A percentile compares a stretch with the other conserved stretches of the same genome.
phyloP scores from a whole-genome alignment of 2,797 vertebrate species.

The Garrulus glandarius region DNA sequence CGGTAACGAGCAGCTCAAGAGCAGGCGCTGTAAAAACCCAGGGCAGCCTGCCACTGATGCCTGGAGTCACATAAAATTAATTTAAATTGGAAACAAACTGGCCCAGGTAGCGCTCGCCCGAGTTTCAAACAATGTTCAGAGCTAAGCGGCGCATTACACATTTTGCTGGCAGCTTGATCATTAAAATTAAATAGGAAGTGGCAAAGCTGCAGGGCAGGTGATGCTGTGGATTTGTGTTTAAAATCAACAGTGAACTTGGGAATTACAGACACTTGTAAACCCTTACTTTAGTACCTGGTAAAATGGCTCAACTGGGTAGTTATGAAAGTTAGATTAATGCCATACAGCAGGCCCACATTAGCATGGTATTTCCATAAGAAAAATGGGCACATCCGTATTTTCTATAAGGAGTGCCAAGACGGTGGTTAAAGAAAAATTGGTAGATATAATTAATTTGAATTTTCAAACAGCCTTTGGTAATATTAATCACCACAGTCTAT shows the following conservation, averaged over 20 bases:
- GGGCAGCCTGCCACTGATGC: constrained; percentile 46
- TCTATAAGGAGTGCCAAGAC: neutral
- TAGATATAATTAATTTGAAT: constrained; percentile 54
- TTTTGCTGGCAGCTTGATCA: constrained; percentile 33
- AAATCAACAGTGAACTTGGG: neutral
- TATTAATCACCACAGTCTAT: constrained; percentile 56
- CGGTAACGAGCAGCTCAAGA: neutral
- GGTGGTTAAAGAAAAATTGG: neutral
- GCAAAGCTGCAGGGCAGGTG: constrained; percentile 45
- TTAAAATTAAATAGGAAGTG: constrained; percentile 56
- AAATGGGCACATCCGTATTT: neutral
- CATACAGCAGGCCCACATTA: constrained; percentile 4
- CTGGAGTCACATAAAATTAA: constrained; percentile 63
- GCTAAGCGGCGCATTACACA: fast-evolving
- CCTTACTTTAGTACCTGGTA: constrained; percentile 27
- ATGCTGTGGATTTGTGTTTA: neutral
- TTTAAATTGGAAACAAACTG: constrained; percentile 61
- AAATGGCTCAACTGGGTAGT: constrained; percentile 23
- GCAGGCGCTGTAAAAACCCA: constrained; percentile 16
- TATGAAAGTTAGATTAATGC: constrained; percentile 18
- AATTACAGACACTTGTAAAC: constrained; percentile 53
- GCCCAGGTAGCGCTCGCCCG: neutral
- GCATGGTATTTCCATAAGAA: neutral
- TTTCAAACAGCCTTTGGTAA: constrained; percentile 47
- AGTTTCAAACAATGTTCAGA: neutral